Base-by-base conservation (phyloP, 2,113 vertebrate genomes). In the Trachemys scripta region DNA sequence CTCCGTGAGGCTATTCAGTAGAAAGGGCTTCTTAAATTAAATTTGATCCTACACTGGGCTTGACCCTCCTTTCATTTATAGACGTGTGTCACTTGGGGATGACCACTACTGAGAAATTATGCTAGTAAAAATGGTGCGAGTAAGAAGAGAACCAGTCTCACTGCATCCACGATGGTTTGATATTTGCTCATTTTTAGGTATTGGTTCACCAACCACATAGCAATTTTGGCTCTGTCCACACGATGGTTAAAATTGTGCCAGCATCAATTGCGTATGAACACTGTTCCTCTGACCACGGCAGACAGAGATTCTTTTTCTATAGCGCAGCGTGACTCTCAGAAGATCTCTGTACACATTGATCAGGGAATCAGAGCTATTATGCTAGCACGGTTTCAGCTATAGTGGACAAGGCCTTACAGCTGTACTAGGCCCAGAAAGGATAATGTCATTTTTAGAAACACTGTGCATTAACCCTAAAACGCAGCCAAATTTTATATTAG, bases 391-490 rank as follows among this genome's bases (percentile, higher is more conserved):
- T 1, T 3, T 82, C 88, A 3, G 1, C 45, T 62, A 75, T 29
- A 31, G 49, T 14, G 5, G 81, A 29, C 7, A 12, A 0, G 38
- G 24, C 27, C 1, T 1, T n/a, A 13, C 6, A 20, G 13, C 4
- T 24, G 27, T n/a, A 31, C 5, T 10, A 42, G 3, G 13, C 20
- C 14, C 4, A 29, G 9, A 22, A 42, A 54, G 29, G 29, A 80
- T 5, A 42, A 47, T 62, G 4, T 0, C 1, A 53, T 59, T 79
- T 97, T 95, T 81, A 97, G 93, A 97, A 97, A 97, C 86, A 95
- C 93, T 95, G 93, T 69, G 4, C 80, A 62, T 2, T 16, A 31
- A 59, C 35, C 90, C 79, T 82, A 82, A 79, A 92, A 85, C 62
- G 79, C 92, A 92, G 78, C 57, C 27, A 90, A 90, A 42, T 62